phyloP scores from a whole-genome alignment of 2,888 invertebrate species.

The Diarsia rubi region DNA sequence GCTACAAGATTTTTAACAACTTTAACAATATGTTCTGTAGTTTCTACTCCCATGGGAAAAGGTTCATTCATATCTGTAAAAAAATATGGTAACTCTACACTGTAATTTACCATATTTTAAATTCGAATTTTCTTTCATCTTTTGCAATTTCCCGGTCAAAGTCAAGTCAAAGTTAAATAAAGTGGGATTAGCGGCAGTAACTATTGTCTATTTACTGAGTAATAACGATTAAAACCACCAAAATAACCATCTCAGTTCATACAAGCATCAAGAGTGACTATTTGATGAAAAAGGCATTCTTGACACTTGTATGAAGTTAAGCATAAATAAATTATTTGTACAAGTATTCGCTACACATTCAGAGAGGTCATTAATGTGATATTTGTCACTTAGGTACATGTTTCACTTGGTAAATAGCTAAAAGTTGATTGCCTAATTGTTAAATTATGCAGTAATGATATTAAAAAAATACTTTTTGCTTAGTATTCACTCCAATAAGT shows the following conservation, averaged over 20 bases:
- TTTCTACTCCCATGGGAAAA: background rate
- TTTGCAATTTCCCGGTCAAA: too few relatives aligned
- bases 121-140: too few relatives aligned
- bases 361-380: background rate
- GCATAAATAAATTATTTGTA: background rate
- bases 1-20: background rate
- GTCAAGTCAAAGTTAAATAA: too few relatives aligned
- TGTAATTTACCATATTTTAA: background rate
- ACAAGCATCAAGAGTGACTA: too few relatives aligned
- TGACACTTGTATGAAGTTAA: too few relatives aligned
- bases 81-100: background rate
- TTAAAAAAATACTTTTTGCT: background rate
- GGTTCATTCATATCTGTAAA: background rate
- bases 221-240: too few relatives aligned
- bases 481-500: background rate
- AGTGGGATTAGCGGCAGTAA: too few relatives aligned
- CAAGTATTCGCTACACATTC: background rate
- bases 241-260: too few relatives aligned
- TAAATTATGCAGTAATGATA: background rate
- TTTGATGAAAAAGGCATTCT: too few relatives aligned
- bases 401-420: slow-evolving; percentile 10
- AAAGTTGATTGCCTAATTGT: slow-evolving; percentile 12
- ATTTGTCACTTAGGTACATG: background rate
- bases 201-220: too few relatives aligned
- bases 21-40: background rate